Evolutionary conservation across 2,113 vertebrate species (phyloP), one percentile per base, ranked within the genome.

Genomic region (Acrocephalus kingi): DNA sequence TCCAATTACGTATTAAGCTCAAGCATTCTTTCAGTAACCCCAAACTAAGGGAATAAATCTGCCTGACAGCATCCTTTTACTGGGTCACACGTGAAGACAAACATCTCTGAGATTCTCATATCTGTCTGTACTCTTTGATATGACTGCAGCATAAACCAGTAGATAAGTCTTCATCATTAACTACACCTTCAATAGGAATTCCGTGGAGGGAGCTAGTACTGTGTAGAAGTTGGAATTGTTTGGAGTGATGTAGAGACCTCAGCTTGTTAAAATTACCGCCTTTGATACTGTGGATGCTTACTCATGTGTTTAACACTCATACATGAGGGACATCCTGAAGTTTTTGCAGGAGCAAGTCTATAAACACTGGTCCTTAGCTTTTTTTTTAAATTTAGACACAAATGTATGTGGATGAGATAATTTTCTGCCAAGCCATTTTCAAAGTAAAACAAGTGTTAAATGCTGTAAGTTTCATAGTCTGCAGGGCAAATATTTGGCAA

Each of bases 41-140:
- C 39, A 48, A 58, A 76, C 37, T 78, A 58, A 51, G 39, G 52
- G 43, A 48, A 18, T 68, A 62, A 67, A 59, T 69, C 31, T 30
- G 4, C 59, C 55, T 97, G 97, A 93, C 95, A 94, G 69, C 97
- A 97, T 97, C 96, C 92, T 96, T 96, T 85, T 91, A 74, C 15
- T 90, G 79, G 37, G 80, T 93, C 76, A 82, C 66, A 75, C 0
- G 8, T 77, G 78, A 91, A 87, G 66, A 90, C 72, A 77, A 69
- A 66, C 33, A 31, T 74, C 66, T 92, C 86, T 64, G 39, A 84
- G 54, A 77, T 77, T 88, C 58, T 94, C 23, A 22, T 33, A 39
- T 66, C 56, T 86, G 0, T 59, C 21, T 78, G 78, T 72, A 49
- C 37, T 67, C 56, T 69, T 80, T 84, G 28, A 49, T 79, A 28